Base-by-base conservation (phyloP, 2,888 invertebrate species). In the Cyaniris semiargus region DNA sequence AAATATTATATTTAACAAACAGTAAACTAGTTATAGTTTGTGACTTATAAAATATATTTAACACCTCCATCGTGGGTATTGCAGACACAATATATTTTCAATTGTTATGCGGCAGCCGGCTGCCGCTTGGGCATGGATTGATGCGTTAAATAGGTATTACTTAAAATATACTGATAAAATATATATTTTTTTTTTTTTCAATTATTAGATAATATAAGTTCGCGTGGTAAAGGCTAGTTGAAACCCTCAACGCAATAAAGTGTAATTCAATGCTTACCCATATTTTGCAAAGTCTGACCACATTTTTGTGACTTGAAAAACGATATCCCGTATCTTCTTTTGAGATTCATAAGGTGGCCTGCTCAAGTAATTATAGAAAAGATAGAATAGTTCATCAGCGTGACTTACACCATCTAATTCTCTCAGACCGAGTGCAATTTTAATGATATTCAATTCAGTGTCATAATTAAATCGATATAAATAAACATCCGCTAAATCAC, bases 231-330 rank as follows among this genome's bases (percentile, higher is more conserved):
- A 18, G 15, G 18, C 53, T 4, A 53, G 18, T 15, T 53, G 53
- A 15, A 53, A 53, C 15, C 15, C 53, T 53, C 53, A 53, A 44
- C 3, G 44, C 10, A 44, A 13, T 44, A 3, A 44, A 10, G 44
- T 13, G 3, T 4, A 53, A 53, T 48, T 38, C 0, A 6, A 70
- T 70, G 83, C 86, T 86, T 82, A 94, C 94, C 89, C 88, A 79
- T 88, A 87, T 84, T 87, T 92, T 0, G 93, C 93, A 78, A 94
- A 94, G 79, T 94, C 90, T 0, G 89, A 84, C 93, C 94, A 94
- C 58, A 94, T 77, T 78, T 90, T 92, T 0, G 93, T 91, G 53
- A 94, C 80, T 58, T 87, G 82, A 58, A 85, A 85, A 0, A 87
- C 85, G 80, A 92, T 88, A 44, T 85, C 86, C 78, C 87, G 87